Base-by-base conservation (phyloP, 37 sponge, comb jelly and placozoan genomes). In the Spongia lamella region DNA sequence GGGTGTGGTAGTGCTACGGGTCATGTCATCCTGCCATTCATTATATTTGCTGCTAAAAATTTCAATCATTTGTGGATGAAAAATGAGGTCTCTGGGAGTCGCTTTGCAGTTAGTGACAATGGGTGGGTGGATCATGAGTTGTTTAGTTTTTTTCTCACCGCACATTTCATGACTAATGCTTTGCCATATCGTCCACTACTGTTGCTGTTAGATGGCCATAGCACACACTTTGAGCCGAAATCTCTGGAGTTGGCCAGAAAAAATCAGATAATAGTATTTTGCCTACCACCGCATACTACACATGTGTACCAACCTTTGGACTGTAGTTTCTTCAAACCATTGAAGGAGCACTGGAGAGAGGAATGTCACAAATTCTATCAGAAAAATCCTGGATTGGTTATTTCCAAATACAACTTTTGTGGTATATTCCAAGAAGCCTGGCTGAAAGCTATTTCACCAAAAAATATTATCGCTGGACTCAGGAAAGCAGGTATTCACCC, bases 1-100 rank as follows among this genome's bases (percentile, higher is more conserved):
- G 73, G 36, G n/a, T 72, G 73, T 72, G 57, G 58, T 17, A 56
- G 58, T 72, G 73, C 73, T 0, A 52, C 59, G 36, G 73, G 59
- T 7, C 73, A 72, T 38, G 58, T 31, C 16, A 3, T 34, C 13
- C 73, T 40, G 20, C 73, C 59, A 21, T 72, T 72, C 19, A 26
- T 56, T 2, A 72, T 72, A 5, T 72, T 72, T 25, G 56, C 6
- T 71, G 56, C 72, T 2, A 72, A 72, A 34, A 36, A 72, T 37
- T 4, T 72, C 1, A 72, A 34, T 31, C 57, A 17, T 17, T 25
- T 19, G 1, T 72, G 63, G 76, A 61, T 63, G 53, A 5, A 25
- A 4, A 5, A 56, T 56, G 6, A 56, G 57, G 57, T 56, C 9
- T 9, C 25, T 56, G 57, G 57, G 21, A 56, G 57, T 5, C 21